Evolutionary conservation across 2,797 vertebrate genomes (phyloP).

Genomic region (Cyprinella venusta): DNA sequence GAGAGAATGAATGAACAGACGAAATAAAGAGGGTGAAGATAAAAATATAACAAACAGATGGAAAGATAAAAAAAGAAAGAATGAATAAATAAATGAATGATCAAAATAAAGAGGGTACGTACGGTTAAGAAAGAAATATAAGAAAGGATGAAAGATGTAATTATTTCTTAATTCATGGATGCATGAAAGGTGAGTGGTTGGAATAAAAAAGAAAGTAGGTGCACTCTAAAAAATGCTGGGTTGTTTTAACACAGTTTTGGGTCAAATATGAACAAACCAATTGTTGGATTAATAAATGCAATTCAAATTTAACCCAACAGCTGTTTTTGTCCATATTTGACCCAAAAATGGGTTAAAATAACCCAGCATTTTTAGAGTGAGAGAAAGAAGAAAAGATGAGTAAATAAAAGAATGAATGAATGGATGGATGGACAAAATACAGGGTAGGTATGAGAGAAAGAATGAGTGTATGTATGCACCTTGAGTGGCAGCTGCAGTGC

Average conservation of each 20-base stretch:
- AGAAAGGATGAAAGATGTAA: not conserved
- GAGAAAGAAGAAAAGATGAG: too few relatives aligned
- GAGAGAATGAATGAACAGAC: too few relatives aligned
- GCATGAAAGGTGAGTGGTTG: not conserved
- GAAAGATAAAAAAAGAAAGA: not conserved
- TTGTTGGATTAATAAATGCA: too few relatives aligned
- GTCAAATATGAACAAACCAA: too few relatives aligned
- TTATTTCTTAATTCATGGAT: not conserved
- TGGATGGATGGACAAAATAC: too few relatives aligned
- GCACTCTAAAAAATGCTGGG: too few relatives aligned
- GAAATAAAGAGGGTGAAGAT: not conserved
- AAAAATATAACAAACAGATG: not conserved
- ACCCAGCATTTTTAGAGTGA: too few relatives aligned
- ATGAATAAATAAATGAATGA: not conserved
- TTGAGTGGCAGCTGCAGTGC: slow-evolving; percentile 85
- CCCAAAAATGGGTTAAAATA: too few relatives aligned
- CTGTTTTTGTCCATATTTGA: too few relatives aligned
- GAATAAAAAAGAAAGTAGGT: not conserved
- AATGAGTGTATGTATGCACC: slow-evolving; percentile 70
- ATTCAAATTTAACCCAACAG: too few relatives aligned
- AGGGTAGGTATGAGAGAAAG: not conserved
- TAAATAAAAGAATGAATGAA: not conserved
- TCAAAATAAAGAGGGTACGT: not conserved
- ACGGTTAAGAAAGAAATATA: not conserved
- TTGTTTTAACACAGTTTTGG: too few relatives aligned